Evolutionary conservation across 2,113 vertebrate genomes (phyloP).

Genomic region (Macquaria ambigua): DNA sequence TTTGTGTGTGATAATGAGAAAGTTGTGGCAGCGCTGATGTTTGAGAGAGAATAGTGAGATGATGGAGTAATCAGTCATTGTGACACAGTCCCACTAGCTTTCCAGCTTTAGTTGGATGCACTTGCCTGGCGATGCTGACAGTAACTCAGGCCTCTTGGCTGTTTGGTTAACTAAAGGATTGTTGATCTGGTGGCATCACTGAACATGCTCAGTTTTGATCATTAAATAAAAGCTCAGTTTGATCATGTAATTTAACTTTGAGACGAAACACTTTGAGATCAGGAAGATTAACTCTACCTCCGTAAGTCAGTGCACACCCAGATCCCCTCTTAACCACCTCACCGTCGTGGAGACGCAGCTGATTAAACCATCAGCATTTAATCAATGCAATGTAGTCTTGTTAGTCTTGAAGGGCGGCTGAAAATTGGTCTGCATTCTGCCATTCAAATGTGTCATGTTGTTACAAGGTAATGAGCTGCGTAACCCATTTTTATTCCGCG

Average conservation of each 20-base stretch:
- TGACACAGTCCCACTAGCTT: slow-evolving; percentile 1
- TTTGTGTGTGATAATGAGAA: slow-evolving; percentile 41
- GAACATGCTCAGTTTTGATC: slow-evolving; percentile 9
- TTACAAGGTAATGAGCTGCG: slow-evolving; percentile 42
- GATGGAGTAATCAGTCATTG: slow-evolving; percentile 18
- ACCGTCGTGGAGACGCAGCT: background rate
- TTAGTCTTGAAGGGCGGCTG: slow-evolving; percentile 17
- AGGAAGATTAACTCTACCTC: slow-evolving; percentile 3
- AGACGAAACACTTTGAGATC: background rate
- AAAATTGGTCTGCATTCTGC: slow-evolving; percentile 18
- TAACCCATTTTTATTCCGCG: slow-evolving; percentile 61
- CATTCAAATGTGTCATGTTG: slow-evolving; percentile 40
- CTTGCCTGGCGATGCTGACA: background rate
- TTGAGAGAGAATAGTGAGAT: slow-evolving; percentile 32
- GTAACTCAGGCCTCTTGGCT: slow-evolving; percentile 7
- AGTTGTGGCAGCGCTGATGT: slow-evolving; percentile 47
- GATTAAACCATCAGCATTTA: slow-evolving; percentile 36
- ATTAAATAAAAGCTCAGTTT: slow-evolving; percentile 21
- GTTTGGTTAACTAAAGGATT: background rate
- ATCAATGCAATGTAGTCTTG: slow-evolving; percentile 19
- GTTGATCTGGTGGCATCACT: slow-evolving; percentile 16
- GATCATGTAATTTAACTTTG: slow-evolving; percentile 24
- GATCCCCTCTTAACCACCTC: slow-evolving; percentile 12
- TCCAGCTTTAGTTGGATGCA: slow-evolving; percentile 28
- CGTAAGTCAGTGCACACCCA: background rate